These are phyloP conservation scores for Tylochromis polylepis DNA, from an alignment of 2,113 vertebrate species.

Conservation along the genomic window DNA sequence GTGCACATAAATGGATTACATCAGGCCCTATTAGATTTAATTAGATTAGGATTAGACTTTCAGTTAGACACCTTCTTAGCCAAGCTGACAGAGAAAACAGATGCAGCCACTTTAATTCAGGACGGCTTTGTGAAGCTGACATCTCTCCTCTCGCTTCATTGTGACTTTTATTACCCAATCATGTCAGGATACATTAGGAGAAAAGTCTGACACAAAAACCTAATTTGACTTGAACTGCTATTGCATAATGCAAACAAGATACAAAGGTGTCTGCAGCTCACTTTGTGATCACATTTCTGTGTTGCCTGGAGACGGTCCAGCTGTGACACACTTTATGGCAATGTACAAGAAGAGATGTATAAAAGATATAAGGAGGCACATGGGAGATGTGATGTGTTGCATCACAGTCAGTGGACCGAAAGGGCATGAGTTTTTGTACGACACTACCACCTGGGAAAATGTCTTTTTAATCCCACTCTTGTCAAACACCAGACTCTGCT, in stretches of 20 bases:
- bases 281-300: conserved; percentile 21
- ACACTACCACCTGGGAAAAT: not conserved
- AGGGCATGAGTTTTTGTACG: not conserved
- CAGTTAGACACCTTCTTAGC: conserved; percentile 27
- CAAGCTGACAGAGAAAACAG: not conserved
- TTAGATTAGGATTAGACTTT: conserved; percentile 24
- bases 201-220: not conserved
- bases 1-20: conserved; percentile 1
- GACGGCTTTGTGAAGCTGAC: not conserved
- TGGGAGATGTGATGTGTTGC: not conserved
- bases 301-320: not conserved
- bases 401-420: not conserved
- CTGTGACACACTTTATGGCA: not conserved
- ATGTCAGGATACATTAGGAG: conserved; percentile 22
- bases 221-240: conserved; percentile 9
- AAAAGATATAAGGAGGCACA: not conserved
- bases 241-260: not conserved
- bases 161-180: conserved; percentile 30
- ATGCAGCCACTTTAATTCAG: not conserved
- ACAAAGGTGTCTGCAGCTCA: not conserved
- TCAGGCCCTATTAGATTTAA: conserved; percentile 22
- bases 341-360: not conserved
- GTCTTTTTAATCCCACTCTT: conserved; percentile 3
- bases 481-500: conserved; percentile 39
- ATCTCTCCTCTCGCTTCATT: not conserved